Percentiles rank a stretch among this genome's conserved stretches.
Evolutionary conservation across 2,113 vertebrate species (phyloP).

Genomic region (Acanthisitta chloris): DNA sequence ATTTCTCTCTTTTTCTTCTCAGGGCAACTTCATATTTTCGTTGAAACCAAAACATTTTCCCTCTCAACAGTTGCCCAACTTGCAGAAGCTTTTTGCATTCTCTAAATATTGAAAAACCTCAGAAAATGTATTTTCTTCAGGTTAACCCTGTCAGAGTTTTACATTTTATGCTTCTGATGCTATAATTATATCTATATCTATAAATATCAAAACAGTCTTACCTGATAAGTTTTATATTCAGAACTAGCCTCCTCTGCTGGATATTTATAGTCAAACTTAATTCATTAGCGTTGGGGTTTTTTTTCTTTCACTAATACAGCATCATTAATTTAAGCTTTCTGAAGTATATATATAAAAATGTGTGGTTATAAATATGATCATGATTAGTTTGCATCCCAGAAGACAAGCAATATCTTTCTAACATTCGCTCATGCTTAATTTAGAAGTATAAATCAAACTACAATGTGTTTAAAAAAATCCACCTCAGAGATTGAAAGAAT

Average conservation of each 20-base stretch:
- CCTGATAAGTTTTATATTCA: background rate
- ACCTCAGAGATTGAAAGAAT: background rate
- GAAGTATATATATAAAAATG: background rate
- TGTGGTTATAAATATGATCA: background rate
- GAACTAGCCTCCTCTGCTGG: constrained; percentile 28
- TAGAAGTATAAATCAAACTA: background rate
- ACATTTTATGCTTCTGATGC: background rate
- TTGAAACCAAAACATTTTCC: background rate
- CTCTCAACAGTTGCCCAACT: background rate
- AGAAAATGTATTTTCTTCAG: background rate
- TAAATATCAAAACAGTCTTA: background rate
- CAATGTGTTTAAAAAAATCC: background rate
- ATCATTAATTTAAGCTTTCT: background rate
- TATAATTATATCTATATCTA: background rate
- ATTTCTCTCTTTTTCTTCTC: background rate
- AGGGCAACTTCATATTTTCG: background rate
- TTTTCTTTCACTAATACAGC: background rate
- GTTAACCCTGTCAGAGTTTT: background rate
- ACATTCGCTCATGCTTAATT: background rate
- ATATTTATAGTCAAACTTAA: background rate
- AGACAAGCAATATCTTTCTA: background rate
- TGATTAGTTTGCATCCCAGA: background rate
- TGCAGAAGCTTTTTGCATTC: background rate
- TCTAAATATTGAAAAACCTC: background rate
- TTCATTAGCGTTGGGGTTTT: background rate